Evolutionary conservation across 2,888 invertebrate genomes (phyloP).

Genomic region (Xanthia togata): DNA sequence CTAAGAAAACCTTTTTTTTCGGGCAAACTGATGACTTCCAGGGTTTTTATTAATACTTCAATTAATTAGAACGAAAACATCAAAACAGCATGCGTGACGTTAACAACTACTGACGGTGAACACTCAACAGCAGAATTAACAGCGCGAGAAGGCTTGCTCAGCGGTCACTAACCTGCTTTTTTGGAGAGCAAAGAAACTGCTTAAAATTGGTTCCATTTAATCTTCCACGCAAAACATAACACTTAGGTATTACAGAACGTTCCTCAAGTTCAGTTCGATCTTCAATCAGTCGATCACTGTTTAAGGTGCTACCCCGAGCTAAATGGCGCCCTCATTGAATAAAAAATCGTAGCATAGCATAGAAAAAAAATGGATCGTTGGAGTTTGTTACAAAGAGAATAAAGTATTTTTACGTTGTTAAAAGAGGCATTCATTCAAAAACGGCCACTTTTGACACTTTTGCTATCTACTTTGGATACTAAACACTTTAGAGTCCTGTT

Average conservation of each 20-base stretch:
- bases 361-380: no score
- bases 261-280: no score
- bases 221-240: conserved; percentile 18
- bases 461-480: no score
- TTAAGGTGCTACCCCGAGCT: no score
- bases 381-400: no score
- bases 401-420: no score
- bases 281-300: no score
- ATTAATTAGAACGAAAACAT: not conserved
- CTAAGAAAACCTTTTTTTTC: not conserved
- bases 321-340: no score
- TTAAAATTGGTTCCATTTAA: conserved; percentile 13
- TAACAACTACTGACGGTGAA: not conserved
- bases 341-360: no score
- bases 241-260: not conserved
- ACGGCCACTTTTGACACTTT: no score
- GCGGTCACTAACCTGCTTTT: conserved; percentile 33
- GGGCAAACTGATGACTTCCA: not conserved
- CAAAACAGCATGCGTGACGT: conserved; percentile 1
- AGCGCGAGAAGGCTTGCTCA: conserved; percentile 1
- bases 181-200: conserved; percentile 13
- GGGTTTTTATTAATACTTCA: not conserved
- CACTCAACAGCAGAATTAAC: not conserved
- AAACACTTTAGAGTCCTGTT: no score
- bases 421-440: no score